These are phyloP conservation scores for Axea sp. DNA, from an alignment of 2,888 invertebrate species.

Conservation along the genomic window DNA sequence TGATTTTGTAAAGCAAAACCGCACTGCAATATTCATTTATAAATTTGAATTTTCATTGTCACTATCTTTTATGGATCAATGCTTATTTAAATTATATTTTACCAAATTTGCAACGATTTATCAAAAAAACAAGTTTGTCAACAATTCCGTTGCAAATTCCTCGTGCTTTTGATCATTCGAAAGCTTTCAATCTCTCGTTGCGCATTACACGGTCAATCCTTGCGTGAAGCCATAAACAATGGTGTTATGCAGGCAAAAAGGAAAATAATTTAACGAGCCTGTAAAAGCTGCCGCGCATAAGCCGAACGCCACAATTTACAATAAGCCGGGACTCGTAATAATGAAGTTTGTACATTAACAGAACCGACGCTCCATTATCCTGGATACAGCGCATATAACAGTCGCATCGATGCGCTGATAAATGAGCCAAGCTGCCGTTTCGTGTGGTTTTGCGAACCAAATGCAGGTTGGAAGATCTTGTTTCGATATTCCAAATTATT, in stretches of 20 bases:
- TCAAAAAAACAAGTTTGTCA: no score
- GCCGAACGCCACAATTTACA: slow-evolving; percentile 50
- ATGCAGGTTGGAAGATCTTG: background rate
- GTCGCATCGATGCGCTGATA: slow-evolving; percentile 27
- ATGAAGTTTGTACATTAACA: slow-evolving; percentile 51
- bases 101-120: no score
- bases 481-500: background rate
- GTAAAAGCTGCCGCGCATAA: slow-evolving; percentile 40
- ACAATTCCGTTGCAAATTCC: background rate
- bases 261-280: slow-evolving; percentile 47
- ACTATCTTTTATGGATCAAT: no score
- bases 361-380: slow-evolving; percentile 24
- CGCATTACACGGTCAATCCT: slow-evolving; percentile 16
- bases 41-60: no score
- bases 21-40: no score
- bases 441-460: background rate
- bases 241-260: slow-evolving; percentile 13
- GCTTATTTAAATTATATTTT: no score
- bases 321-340: slow-evolving; percentile 52
- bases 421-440: slow-evolving; percentile 10
- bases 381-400: slow-evolving; percentile 20
- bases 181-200: slow-evolving; percentile 12
- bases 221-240: slow-evolving; percentile 28
- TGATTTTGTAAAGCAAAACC: no score
- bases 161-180: slow-evolving; percentile 2